These are phyloP conservation scores for Prochilodus magdalenae DNA, from an alignment of 2,113 vertebrate species.

Conservation along the genomic window DNA sequence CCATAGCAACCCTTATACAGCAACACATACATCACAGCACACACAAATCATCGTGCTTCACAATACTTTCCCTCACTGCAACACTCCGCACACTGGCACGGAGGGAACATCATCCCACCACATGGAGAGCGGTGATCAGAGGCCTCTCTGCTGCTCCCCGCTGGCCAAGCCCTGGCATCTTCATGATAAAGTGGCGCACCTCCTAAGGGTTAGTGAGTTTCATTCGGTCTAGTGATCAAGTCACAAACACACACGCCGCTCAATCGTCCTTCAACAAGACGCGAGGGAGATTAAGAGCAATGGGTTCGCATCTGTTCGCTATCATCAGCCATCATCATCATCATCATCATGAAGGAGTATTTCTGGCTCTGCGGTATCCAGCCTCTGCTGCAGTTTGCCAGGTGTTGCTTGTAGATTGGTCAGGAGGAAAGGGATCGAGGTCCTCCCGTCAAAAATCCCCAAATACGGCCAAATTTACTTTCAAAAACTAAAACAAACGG, in stretches of 20 bases:
- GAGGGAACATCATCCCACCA: background rate
- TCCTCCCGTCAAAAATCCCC: slow-evolving; percentile 47
- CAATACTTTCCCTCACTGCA: background rate
- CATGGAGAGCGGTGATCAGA: background rate
- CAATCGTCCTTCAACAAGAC: background rate
- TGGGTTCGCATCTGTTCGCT: background rate
- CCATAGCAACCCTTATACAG: background rate
- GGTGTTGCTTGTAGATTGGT: slow-evolving; percentile 31
- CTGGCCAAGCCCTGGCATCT: slow-evolving; percentile 12
- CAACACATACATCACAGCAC: background rate
- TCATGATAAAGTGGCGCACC: background rate
- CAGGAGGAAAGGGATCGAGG: slow-evolving; percentile 24
- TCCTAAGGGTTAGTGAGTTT: slow-evolving; percentile 10
- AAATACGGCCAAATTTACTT: slow-evolving; percentile 22
- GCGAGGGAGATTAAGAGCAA: background rate
- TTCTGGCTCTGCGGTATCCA: slow-evolving; percentile 34
- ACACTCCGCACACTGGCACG: background rate
- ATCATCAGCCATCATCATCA: background rate
- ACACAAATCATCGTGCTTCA: background rate
- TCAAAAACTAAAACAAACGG: slow-evolving; percentile 41
- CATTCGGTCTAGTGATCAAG: background rate
- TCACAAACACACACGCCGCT: background rate
- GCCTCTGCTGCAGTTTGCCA: slow-evolving; percentile 18
- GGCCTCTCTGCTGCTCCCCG: slow-evolving; percentile 14
- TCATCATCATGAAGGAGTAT: background rate